A percentile compares a stretch with the other conserved stretches of the same genome.
These are phyloP conservation scores for Ctena decussata DNA, from an alignment of 2,888 invertebrate species.

Conservation along the genomic window DNA sequence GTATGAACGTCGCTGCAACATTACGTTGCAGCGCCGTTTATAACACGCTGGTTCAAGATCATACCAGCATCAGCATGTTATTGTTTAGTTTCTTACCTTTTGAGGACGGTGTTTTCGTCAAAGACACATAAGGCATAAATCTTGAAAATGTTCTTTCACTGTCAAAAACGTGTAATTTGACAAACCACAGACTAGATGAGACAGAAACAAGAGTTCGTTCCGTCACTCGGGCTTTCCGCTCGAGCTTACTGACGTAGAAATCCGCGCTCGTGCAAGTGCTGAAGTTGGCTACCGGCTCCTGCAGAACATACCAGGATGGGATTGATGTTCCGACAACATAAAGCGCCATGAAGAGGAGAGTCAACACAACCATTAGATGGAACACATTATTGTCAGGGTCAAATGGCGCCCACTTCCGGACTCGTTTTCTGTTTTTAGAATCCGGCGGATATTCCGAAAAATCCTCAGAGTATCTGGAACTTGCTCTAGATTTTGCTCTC, in stretches of 20 bases:
- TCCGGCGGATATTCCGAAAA: not conserved
- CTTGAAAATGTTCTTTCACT: not conserved
- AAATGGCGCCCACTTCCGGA: not conserved
- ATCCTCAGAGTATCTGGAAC: not conserved
- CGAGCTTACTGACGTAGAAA: slow-evolving; percentile 28
- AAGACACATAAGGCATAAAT: not conserved
- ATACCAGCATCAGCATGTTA: no score
- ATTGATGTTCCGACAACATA: slow-evolving; percentile 36
- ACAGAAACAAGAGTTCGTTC: not conserved
- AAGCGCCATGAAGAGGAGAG: slow-evolving; percentile 29
- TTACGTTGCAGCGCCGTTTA: no score
- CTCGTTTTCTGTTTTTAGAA: not conserved
- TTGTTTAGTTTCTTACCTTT: not conserved
- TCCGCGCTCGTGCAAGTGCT: slow-evolving; percentile 43
- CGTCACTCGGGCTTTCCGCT: slow-evolving; percentile 14
- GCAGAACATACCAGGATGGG: slow-evolving; percentile 50
- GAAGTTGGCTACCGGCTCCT: slow-evolving; percentile 37
- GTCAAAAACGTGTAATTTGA: slow-evolving; percentile 7
- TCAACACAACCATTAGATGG: slow-evolving; percentile 34
- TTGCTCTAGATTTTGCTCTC: not conserved
- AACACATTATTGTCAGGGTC: slow-evolving; percentile 53
- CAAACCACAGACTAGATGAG: slow-evolving; percentile 44
- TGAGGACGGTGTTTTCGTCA: not conserved
- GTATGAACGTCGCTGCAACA: no score
- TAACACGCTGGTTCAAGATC: no score